These are phyloP conservation scores for Solenodon paradoxus DNA, from an alignment of 2,113 vertebrate species.

Conservation along the genomic window DNA sequence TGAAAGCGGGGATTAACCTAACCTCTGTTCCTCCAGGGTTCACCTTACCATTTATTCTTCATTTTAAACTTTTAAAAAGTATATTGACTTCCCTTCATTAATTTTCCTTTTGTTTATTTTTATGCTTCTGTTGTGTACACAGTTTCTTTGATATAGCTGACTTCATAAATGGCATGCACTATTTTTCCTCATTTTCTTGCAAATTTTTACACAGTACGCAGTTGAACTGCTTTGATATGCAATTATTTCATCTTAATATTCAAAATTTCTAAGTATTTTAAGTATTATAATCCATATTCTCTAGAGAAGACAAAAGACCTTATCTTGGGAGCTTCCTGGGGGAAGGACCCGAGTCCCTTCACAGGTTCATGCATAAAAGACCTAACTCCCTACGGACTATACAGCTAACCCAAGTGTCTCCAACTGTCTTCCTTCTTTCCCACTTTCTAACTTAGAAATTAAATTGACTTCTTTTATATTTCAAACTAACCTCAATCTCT, in stretches of 20 bases:
- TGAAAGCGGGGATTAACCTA: too few species aligned
- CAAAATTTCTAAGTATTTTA: background rate
- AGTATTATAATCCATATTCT: background rate
- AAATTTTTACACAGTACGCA: background rate
- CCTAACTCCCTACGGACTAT: background rate
- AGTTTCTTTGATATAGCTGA: background rate
- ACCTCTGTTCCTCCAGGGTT: too few species aligned
- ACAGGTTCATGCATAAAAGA: background rate
- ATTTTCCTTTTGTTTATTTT: background rate
- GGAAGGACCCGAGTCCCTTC: background rate
- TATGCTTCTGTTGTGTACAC: background rate
- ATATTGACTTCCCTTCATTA: background rate
- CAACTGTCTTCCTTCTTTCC: background rate
- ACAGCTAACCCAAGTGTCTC: background rate
- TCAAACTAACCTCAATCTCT: background rate
- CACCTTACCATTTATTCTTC: background rate
- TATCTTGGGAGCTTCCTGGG: background rate
- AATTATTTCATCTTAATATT: background rate
- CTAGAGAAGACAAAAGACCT: background rate
- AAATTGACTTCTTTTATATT: background rate
- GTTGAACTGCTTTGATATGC: background rate
- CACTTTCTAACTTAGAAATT: background rate
- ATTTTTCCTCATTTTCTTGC: constrained; percentile 31
- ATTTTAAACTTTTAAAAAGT: background rate
- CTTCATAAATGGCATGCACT: background rate